These are phyloP conservation scores for Druceiella hillmani DNA, from an alignment of 2,888 invertebrate genomes.

Conservation along the genomic window DNA sequence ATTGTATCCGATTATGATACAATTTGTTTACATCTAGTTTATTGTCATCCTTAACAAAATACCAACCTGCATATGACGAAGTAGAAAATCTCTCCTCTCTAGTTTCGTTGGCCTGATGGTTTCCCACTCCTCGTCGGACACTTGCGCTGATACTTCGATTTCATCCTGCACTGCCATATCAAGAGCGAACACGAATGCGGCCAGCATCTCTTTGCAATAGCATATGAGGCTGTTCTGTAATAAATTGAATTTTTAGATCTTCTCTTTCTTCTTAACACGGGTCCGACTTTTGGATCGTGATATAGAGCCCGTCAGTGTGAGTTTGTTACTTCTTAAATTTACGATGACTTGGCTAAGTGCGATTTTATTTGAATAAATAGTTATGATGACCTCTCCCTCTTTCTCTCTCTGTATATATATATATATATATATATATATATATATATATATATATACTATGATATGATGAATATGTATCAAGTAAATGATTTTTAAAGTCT, in stretches of 20 bases:
- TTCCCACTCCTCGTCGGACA: slow-evolving; percentile 84
- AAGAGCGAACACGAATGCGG: slow-evolving; percentile 61
- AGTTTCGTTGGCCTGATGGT: slow-evolving; percentile 65
- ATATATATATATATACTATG: no score
- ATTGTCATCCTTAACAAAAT: neutral
- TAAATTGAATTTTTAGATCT: slow-evolving; percentile 12
- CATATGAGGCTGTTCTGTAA: slow-evolving; percentile 61
- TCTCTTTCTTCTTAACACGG: no score
- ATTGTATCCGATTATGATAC: neutral
- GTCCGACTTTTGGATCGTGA: no score
- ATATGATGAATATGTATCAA: no score
- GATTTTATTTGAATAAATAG: no score
- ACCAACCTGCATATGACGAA: slow-evolving; percentile 61
- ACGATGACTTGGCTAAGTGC: no score
- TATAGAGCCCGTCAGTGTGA: no score
- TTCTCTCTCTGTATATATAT: no score
- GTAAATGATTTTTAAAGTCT: no score
- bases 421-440: no score
- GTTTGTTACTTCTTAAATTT: no score
- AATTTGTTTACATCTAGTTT: neutral
- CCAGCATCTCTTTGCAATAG: slow-evolving; percentile 61
- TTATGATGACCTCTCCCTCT: no score
- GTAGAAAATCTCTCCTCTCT: slow-evolving; percentile 58
- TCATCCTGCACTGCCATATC: slow-evolving; percentile 66
- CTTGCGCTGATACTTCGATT: slow-evolving; percentile 63